Evolutionary conservation across 92 coral and sea anemone genomes (phyloP).

Genomic region (Epizoanthus illoricatus): DNA sequence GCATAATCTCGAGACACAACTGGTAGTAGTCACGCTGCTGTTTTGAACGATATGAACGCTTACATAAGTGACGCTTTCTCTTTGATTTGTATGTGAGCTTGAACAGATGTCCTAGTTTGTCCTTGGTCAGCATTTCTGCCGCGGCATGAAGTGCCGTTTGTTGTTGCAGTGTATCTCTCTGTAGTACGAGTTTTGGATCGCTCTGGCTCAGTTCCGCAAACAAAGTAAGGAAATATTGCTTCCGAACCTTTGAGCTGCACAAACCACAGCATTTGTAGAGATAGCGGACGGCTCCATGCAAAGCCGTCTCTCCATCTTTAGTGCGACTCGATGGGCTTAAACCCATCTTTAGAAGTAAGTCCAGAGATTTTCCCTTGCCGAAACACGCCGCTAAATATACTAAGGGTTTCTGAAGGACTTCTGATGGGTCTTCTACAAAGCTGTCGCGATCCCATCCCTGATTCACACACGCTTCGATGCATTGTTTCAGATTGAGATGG

Average conservation of each 20-base stretch:
- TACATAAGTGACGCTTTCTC: conserved; percentile 28
- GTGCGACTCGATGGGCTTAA: conserved; percentile 43
- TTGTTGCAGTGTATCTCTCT: conserved; percentile 23
- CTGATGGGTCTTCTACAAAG: conserved; percentile 38
- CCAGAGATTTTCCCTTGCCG: conserved; percentile 44
- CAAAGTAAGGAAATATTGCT: conserved; percentile 35
- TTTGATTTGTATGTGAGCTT: conserved; percentile 38
- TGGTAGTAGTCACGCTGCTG: conserved; percentile 38
- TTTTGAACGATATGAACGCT: conserved; percentile 35
- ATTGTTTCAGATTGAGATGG: conserved; percentile 35
- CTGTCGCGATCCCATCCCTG: conserved; percentile 42
- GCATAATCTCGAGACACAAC: conserved; percentile 32
- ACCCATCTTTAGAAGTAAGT: conserved; percentile 38
- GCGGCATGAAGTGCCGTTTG: conserved; percentile 41
- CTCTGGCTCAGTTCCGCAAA: conserved; percentile 21
- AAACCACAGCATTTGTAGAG: conserved; percentile 39
- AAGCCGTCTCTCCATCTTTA: conserved; percentile 34
- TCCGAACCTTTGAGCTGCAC: conserved; percentile 39
- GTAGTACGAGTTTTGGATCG: conserved; percentile 35
- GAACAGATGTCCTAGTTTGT: conserved; percentile 25
- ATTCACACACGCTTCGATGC: conserved; percentile 40
- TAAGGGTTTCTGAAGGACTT: conserved; percentile 36
- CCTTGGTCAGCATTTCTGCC: conserved; percentile 41
- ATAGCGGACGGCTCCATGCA: conserved; percentile 40
- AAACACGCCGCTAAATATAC: conserved; percentile 35